Evolutionary conservation across 1,140 invertebrate species (phyloP).

Genomic region (Pantala flavescens): DNA sequence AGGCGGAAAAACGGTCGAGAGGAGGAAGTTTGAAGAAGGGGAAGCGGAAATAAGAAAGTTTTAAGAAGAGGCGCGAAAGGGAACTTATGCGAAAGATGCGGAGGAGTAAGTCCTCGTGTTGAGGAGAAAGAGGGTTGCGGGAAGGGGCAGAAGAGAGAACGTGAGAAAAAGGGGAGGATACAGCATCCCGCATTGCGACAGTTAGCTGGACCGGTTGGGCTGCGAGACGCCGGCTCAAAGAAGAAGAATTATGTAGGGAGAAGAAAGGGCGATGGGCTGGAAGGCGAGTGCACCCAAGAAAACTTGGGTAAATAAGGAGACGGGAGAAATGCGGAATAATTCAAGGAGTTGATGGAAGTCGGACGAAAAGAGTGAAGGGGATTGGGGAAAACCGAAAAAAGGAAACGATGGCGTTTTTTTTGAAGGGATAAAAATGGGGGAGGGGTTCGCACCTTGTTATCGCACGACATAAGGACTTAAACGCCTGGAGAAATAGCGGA

Average conservation of each 20-base stretch:
- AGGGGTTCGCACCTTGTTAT: no score
- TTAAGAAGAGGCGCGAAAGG: background rate
- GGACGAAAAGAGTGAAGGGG: no score
- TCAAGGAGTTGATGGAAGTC: no score
- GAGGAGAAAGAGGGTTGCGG: background rate
- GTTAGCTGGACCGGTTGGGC: background rate
- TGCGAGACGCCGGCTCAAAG: background rate
- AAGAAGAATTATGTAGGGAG: background rate
- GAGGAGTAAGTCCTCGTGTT: background rate
- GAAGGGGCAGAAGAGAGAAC: background rate
- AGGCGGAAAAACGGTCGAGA: no score
- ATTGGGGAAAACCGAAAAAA: no score
- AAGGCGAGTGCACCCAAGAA: background rate
- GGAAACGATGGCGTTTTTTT: no score
- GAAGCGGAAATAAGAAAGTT: no score
- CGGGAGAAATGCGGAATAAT: no score
- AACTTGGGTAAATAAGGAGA: background rate
- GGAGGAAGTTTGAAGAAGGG: no score
- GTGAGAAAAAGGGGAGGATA: constrained; percentile 8
- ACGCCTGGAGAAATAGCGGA: no score
- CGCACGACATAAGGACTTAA: no score
- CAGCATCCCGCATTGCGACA: constrained; percentile 6
- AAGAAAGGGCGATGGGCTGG: background rate
- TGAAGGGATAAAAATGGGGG: no score
- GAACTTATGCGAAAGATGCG: background rate